These are phyloP conservation scores for Euwallacea fornicatus DNA, from an alignment of 1,140 invertebrate genomes.

Conservation along the genomic window DNA sequence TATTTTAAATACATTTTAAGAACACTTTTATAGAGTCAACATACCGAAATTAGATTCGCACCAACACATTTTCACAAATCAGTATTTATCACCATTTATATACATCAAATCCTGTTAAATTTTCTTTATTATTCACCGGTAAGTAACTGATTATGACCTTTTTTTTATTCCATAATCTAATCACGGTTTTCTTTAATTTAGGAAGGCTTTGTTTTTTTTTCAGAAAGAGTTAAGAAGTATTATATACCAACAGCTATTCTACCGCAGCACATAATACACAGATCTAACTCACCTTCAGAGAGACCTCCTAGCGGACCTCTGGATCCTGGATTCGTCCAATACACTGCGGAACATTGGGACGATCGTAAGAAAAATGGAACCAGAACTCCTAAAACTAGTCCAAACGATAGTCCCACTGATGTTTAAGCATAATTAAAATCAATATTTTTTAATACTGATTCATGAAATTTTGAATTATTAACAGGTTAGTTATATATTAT, in stretches of 20 bases:
- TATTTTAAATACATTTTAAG: too few species aligned
- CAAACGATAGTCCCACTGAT: constrained; percentile 50
- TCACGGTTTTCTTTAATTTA: too few species aligned
- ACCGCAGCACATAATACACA: constrained; percentile 47
- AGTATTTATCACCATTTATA: too few species aligned
- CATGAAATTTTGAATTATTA: too few species aligned
- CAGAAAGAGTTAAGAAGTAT: constrained; percentile 37
- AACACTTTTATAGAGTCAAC: too few species aligned
- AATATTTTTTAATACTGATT: not conserved
- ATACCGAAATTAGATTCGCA: too few species aligned
- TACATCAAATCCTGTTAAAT: too few species aligned
- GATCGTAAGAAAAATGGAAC: constrained; percentile 45
- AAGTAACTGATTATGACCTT: too few species aligned
- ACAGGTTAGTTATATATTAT: too few species aligned
- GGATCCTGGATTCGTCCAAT: constrained; percentile 70
- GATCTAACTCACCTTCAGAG: not conserved
- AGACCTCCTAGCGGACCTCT: constrained; percentile 59
- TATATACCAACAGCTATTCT: constrained; percentile 43
- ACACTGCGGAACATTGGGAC: constrained; percentile 69
- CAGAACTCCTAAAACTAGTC: constrained; percentile 64
- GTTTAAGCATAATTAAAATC: not conserved
- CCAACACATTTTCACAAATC: too few species aligned
- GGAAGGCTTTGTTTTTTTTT: not conserved
- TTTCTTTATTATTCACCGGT: too few species aligned
- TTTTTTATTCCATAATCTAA: too few species aligned